Conservation (phyloP, 2,797 vertebrate species). For the Simalia tracyae region DNA sequence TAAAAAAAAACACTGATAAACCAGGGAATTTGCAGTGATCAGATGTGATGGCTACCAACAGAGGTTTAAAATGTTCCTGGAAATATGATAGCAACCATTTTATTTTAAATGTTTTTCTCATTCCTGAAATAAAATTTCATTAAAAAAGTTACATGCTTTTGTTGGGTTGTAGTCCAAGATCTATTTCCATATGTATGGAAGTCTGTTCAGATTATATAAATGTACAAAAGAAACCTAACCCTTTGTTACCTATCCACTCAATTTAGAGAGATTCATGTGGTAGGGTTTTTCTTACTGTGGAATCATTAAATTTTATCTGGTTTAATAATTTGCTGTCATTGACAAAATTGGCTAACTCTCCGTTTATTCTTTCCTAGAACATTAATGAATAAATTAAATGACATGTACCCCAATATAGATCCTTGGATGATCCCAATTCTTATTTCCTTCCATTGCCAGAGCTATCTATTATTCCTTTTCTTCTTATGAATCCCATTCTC, state of each 20-base stretch:
- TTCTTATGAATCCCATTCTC: slow-evolving; percentile 24
- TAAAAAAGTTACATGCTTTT: background rate
- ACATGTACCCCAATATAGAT: background rate
- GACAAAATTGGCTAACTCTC: background rate
- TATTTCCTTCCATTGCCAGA: background rate
- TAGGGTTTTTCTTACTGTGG: background rate
- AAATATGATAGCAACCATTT: background rate
- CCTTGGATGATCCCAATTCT: background rate
- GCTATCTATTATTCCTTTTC: slow-evolving; percentile 1
- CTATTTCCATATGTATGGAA: background rate
- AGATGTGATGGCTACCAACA: background rate
- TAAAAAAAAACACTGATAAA: background rate
- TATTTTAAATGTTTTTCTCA: background rate
- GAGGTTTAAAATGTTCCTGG: background rate
- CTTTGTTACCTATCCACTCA: background rate
- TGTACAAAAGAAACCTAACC: background rate
- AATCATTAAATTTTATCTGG: background rate
- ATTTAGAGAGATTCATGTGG: background rate
- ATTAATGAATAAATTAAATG: background rate
- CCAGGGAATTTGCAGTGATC: background rate
- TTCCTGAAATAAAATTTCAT: background rate
- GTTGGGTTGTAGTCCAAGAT: background rate
- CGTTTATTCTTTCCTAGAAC: background rate
- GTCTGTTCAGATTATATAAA: background rate
- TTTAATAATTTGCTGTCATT: slow-evolving; percentile 6